Evolutionary conservation across 2,797 vertebrate species (phyloP).

Genomic region (Heterohyrax brucei): DNA sequence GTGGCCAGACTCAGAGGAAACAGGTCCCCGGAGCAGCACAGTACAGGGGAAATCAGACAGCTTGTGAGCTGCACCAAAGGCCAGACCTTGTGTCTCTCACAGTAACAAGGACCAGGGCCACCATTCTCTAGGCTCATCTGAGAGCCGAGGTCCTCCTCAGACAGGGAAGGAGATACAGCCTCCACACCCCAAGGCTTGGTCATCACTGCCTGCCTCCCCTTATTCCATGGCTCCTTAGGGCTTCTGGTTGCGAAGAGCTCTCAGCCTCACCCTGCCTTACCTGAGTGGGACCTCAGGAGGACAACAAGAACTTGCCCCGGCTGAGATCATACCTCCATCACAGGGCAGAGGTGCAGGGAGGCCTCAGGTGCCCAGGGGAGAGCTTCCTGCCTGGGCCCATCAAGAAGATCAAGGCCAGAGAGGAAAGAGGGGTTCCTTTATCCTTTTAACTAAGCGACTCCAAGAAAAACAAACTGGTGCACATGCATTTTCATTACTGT

Average conservation of each 20-base stretch:
- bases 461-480: background rate
- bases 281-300: background rate
- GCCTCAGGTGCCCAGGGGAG: background rate
- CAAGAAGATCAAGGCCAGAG: background rate
- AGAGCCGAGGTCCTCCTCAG: background rate
- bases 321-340: no score
- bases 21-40: background rate
- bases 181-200: background rate
- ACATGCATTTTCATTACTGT: no score
- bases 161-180: background rate
- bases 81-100: background rate
- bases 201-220: background rate
- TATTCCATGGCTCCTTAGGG: background rate
- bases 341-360: background rate
- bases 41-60: background rate
- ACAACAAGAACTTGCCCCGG: fast-evolving
- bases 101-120: background rate
- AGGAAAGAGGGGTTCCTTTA: background rate
- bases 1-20: background rate
- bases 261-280: background rate
- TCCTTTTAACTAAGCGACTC: background rate
- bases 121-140: background rate
- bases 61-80: background rate
- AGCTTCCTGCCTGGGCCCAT: background rate
- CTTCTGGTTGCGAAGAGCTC: background rate